These are phyloP conservation scores for Acanthosoma haemorrhoidale DNA, from an alignment of 2,888 invertebrate genomes.

Conservation along the genomic window DNA sequence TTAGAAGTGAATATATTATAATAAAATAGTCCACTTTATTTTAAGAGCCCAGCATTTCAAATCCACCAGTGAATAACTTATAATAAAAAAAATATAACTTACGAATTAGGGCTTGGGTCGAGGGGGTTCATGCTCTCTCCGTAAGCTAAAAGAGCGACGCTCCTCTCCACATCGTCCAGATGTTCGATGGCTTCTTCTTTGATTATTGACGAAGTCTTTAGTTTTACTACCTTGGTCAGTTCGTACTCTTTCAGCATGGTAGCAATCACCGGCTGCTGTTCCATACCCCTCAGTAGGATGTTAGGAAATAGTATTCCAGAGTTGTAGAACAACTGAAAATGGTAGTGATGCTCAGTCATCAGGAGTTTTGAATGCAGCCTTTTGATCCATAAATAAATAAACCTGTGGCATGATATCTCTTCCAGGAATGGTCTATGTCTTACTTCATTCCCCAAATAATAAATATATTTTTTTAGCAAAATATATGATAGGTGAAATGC, in stretches of 20 bases:
- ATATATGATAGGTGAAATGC: too few relatives aligned
- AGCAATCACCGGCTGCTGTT: constrained; percentile 38
- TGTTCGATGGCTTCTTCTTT: constrained; percentile 29
- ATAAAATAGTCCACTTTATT: too few relatives aligned
- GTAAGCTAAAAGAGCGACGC: constrained; percentile 36
- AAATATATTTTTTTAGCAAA: too few relatives aligned
- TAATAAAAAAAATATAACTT: constrained; percentile 5
- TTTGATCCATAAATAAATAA: too few relatives aligned
- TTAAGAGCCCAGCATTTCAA: too few relatives aligned
- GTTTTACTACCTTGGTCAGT: constrained; percentile 4
- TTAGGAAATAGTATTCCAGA: constrained; percentile 38
- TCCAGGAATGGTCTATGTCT: too few relatives aligned
- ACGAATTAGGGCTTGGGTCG: neutral
- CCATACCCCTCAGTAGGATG: constrained; percentile 35
- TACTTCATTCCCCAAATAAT: too few relatives aligned
- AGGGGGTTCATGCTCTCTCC: constrained; percentile 30
- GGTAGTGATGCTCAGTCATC: too few relatives aligned
- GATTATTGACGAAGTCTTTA: constrained; percentile 7
- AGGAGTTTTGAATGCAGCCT: too few relatives aligned
- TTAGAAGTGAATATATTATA: too few relatives aligned
- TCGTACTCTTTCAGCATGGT: constrained; percentile 38
- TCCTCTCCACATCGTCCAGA: constrained; percentile 38
- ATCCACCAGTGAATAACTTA: too few relatives aligned
- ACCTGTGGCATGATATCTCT: too few relatives aligned
- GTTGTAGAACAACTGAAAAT: constrained; percentile 42